Evolutionary conservation across 2,797 vertebrate genomes (phyloP).

Genomic region (Alfaro cultratus): DNA sequence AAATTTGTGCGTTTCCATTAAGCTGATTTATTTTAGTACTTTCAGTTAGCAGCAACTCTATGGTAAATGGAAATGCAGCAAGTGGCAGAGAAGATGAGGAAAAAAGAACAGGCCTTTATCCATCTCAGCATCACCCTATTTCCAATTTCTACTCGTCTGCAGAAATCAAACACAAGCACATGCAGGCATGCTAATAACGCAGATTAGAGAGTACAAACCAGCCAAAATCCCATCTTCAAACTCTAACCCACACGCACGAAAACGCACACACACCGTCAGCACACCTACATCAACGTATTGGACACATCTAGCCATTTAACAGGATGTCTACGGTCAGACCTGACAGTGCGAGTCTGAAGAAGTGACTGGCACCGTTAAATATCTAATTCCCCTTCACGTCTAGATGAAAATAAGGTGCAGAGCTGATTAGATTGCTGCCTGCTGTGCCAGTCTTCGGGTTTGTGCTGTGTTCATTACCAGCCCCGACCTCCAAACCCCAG

Average conservation of each 20-base stretch:
- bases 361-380: conserved; percentile 55
- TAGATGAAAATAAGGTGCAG: conserved; percentile 61
- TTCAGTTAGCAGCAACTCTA: too few relatives aligned
- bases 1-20: too few relatives aligned
- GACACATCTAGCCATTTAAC: conserved; percentile 57
- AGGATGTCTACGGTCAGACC: conserved; percentile 51
- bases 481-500: conserved; percentile 1
- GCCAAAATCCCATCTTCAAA: conserved; percentile 34
- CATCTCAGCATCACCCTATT: conserved; percentile 78
- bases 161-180: conserved; percentile 64
- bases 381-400: conserved; percentile 57
- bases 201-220: conserved; percentile 54
- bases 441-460: conserved; percentile 52
- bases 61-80: too few relatives aligned
- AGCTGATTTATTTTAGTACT: too few relatives aligned
- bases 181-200: conserved; percentile 31
- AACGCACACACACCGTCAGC: conserved; percentile 34
- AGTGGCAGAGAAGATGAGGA: conserved; percentile 47
- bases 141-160: conserved; percentile 77
- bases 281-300: conserved; percentile 58
- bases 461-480: conserved; percentile 55
- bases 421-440: conserved; percentile 65
- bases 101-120: conserved; percentile 60
- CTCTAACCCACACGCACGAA: conserved; percentile 27
- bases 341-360: conserved; percentile 57